These are phyloP conservation scores for Cryptophagus acutangulus DNA, from an alignment of 2,888 invertebrate species.

Conservation along the genomic window DNA sequence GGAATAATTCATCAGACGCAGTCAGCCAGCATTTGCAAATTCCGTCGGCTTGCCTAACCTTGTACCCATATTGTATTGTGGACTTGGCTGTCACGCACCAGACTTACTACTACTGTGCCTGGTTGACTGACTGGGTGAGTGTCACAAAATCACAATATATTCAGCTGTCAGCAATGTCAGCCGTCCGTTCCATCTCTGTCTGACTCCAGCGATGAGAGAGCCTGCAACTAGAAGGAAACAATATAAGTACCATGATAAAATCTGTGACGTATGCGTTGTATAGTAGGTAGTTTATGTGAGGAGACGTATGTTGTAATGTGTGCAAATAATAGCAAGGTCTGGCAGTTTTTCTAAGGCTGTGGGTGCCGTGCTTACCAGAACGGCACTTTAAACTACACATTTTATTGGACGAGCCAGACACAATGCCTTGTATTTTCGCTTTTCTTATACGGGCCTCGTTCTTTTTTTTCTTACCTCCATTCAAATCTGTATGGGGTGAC, in stretches of 20 bases:
- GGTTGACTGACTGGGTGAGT: slow-evolving; percentile 36
- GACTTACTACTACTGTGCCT: slow-evolving; percentile 36
- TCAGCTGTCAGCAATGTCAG: slow-evolving; percentile 28
- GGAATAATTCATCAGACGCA: too few species aligned
- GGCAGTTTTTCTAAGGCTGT: slow-evolving; percentile 32
- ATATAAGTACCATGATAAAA: slow-evolving; percentile 41
- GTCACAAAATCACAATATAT: slow-evolving; percentile 40
- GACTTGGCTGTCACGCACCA: slow-evolving; percentile 34
- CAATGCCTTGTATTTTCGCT: slow-evolving; percentile 25
- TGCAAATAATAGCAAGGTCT: slow-evolving; percentile 41
- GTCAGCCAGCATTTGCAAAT: too few species aligned
- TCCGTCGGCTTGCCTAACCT: slow-evolving; percentile 13
- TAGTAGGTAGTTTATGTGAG: slow-evolving; percentile 36
- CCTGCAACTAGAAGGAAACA: slow-evolving; percentile 34
- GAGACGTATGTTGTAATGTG: slow-evolving; percentile 39
- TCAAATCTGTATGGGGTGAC: slow-evolving; percentile 2
- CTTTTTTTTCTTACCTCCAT: slow-evolving; percentile 3
- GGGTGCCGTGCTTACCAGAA: slow-evolving; percentile 35
- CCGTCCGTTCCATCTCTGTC: slow-evolving; percentile 42
- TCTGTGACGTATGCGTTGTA: slow-evolving; percentile 41
- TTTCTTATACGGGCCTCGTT: slow-evolving; percentile 11
- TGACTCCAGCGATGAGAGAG: slow-evolving; percentile 24
- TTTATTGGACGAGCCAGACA: slow-evolving; percentile 46
- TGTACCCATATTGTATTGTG: slow-evolving; percentile 1
- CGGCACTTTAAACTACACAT: slow-evolving; percentile 42